Conservation (phyloP, 2,113 vertebrate species). For the Ochotona curzoniae region DNA sequence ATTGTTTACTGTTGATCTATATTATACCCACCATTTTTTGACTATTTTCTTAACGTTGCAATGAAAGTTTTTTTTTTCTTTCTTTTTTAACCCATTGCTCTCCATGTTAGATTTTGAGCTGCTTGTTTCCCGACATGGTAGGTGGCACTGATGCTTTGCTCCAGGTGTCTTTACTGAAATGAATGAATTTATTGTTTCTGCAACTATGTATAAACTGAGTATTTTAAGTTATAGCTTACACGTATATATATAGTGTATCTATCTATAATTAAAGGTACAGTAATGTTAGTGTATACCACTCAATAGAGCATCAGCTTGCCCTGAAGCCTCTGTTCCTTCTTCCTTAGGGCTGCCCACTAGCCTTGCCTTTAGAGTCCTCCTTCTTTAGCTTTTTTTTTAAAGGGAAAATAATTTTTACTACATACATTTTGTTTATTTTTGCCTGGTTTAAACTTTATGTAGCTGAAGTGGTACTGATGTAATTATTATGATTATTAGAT, state of each 20-base stretch:
- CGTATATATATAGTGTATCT: not conserved
- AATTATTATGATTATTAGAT: too few relatives aligned
- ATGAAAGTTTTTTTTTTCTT: not conserved
- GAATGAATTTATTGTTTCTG: constrained; percentile 22
- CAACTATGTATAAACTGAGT: constrained; percentile 4
- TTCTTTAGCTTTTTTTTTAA: constrained; percentile 12
- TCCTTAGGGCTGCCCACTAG: not conserved
- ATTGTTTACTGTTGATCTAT: not conserved
- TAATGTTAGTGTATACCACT: constrained; percentile 32
- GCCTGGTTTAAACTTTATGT: not conserved
- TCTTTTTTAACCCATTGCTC: not conserved
- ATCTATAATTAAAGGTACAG: not conserved
- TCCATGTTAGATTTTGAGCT: not conserved
- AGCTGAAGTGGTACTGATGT: not conserved
- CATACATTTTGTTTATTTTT: constrained; percentile 20
- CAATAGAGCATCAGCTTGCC: not conserved
- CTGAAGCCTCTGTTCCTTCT: not conserved
- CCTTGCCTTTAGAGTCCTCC: constrained; percentile 20
- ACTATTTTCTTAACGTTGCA: not conserved
- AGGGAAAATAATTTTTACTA: constrained; percentile 7
- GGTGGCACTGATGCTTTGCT: not conserved
- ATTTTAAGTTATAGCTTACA: not conserved
- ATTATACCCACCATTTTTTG: not conserved
- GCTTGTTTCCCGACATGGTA: not conserved
- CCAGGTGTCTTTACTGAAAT: not conserved